Evolutionary conservation across 2,797 vertebrate genomes (phyloP).

Genomic region (Thaleichthys pacificus): DNA sequence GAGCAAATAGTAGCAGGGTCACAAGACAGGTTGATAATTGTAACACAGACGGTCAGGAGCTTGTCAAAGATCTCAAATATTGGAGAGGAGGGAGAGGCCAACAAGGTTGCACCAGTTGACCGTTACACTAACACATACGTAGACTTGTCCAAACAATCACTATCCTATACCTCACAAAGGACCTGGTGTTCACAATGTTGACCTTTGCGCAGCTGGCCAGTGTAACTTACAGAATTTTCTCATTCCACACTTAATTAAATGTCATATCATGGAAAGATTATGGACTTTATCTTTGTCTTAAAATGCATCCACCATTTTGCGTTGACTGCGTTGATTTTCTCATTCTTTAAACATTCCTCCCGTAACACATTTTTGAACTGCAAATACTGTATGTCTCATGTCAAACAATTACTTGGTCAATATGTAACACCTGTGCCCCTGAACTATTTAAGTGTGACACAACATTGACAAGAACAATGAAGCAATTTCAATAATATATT

Average conservation of each 20-base stretch:
- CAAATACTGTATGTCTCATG: not conserved
- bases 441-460: too few relatives aligned
- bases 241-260: slow-evolving; percentile 41
- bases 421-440: too few relatives aligned
- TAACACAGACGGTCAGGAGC: not conserved
- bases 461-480: too few relatives aligned
- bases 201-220: slow-evolving; percentile 1
- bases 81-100: not conserved
- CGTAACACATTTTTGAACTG: not conserved
- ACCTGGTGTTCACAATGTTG: slow-evolving; percentile 26
- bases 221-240: slow-evolving; percentile 20
- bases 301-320: not conserved
- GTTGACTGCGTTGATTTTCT: not conserved
- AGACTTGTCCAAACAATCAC: slow-evolving; percentile 31
- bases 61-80: not conserved
- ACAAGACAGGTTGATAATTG: not conserved
- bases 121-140: slow-evolving; percentile 19
- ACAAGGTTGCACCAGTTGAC: slow-evolving; percentile 4
- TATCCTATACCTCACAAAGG: slow-evolving; percentile 26
- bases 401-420: not conserved
- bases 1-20: slow-evolving; percentile 7
- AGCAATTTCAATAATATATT: not conserved
- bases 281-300: not conserved
- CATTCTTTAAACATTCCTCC: not conserved
- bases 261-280: not conserved